phyloP scores from a whole-genome alignment of 2,113 vertebrate genomes.

The Pelusios castaneus region DNA sequence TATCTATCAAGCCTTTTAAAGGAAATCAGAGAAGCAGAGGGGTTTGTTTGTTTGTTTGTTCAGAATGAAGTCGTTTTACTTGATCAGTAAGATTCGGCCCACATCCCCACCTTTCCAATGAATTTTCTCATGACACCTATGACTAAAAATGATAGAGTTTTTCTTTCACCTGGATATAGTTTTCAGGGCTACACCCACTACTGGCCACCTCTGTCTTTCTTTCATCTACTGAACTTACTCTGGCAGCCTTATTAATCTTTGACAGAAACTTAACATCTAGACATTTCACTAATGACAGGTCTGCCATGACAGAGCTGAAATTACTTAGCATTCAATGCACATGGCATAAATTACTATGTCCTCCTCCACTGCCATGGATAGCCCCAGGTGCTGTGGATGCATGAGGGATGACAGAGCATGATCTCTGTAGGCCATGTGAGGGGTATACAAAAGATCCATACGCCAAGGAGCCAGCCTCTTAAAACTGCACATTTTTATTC shows the following conservation, averaged over 20 bases:
- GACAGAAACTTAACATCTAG: background rate
- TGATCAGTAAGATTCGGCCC: too few species aligned
- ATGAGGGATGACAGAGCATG: background rate
- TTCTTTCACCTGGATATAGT: background rate
- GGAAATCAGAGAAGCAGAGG: background rate
- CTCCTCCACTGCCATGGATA: background rate
- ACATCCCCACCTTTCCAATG: background rate
- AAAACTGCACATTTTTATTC: background rate
- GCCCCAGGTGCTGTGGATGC: accelerated
- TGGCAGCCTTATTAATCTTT: background rate
- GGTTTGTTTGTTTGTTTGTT: background rate
- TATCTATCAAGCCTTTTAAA: background rate
- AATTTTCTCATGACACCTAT: background rate
- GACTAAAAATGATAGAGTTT: background rate
- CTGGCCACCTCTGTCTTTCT: too few species aligned
- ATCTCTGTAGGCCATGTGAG: background rate
- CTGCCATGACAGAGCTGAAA: background rate
- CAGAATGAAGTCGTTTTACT: background rate
- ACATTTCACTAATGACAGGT: background rate
- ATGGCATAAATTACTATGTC: background rate
- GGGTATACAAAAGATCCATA: background rate
- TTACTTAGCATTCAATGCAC: background rate
- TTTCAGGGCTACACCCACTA: too few species aligned
- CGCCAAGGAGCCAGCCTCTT: background rate
- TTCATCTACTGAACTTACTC: too few species aligned